phyloP scores from a whole-genome alignment of 2,113 vertebrate genomes.

The Beaufortia kweichowensis region DNA sequence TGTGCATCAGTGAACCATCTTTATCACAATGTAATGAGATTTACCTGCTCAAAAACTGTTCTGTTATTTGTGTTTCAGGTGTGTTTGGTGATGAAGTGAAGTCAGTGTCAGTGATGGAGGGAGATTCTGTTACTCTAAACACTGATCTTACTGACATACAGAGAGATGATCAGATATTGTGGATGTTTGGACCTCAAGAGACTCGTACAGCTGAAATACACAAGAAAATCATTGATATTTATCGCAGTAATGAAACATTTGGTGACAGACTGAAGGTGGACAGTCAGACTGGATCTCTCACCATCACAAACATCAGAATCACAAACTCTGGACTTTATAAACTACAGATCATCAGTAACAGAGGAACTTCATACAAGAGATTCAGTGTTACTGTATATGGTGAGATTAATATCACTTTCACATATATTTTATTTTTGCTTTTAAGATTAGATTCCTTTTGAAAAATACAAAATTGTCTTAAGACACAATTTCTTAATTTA shows the following conservation, averaged over 20 bases:
- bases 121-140: constrained; percentile 6
- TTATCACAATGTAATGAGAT: too few species aligned
- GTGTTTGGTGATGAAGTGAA: neutral
- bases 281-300: constrained; percentile 15
- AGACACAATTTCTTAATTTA: too few species aligned
- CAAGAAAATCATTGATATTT: neutral
- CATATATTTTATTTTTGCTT: neutral
- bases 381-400: neutral
- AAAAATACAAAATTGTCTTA: too few species aligned
- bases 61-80: neutral
- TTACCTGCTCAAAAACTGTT: too few species aligned
- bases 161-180: neutral
- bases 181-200: neutral
- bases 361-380: neutral
- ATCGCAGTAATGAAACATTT: neutral
- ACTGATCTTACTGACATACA: neutral
- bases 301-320: constrained; percentile 7
- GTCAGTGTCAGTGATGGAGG: constrained; percentile 14
- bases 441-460: neutral
- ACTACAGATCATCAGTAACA: fast-evolving
- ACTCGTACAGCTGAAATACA: neutral
- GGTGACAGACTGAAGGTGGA: neutral
- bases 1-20: too few species aligned
- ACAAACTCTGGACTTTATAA: constrained; percentile 27
- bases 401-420: neutral